Evolutionary conservation across 2,113 vertebrate species (phyloP), one percentile per base, ranked within the genome.

Genomic region (Crypturellus undulatus): DNA sequence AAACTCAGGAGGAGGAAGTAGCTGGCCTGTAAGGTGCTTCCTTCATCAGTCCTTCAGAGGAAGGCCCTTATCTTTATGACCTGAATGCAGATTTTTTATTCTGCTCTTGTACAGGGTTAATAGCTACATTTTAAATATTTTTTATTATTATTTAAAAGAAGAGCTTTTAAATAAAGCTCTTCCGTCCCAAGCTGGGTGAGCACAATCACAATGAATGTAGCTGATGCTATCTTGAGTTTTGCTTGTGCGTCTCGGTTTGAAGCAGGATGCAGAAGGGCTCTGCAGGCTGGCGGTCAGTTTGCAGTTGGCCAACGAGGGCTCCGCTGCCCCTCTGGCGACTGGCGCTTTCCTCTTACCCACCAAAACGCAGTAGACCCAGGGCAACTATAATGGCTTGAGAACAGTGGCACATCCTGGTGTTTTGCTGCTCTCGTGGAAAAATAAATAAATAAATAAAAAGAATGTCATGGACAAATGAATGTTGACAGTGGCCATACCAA

Each of bases 401-500:
- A 94, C 89, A 75, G 8, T 86, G 84, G 34, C 96, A 94, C 52
- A 75, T 96, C 96, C 88, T 24, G 89, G 92, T 92, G 91, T 96
- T 92, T 88, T 90, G 45, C 89, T 69, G 83, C 67, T 49, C 73
- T 76, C 17, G 11, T 63, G 85, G 17, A 87, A 54, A 92, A 72
- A 84, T 22, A 58, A 36, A 59, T 88, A 54, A 92, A 72, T 83
- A 58, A 36, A 59, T 64, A 60, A 82, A 59, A 75, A 77, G 34
- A 77, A 80, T 93, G 96, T 97, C 96, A 92, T 42, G 79, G 92
- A 96, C 94, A 97, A 92, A 97, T 88, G 92, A 96, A 88, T 91
- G 89, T 92, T 73, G 94, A 89, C 94, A 93, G 96, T 98, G 97
- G 92, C 95, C 65, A 96, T 94, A 94, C 90, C 94, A 95, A 88